Evolutionary conservation across 2,888 invertebrate genomes (phyloP).

Genomic region (Teinopalpus imperialis): DNA sequence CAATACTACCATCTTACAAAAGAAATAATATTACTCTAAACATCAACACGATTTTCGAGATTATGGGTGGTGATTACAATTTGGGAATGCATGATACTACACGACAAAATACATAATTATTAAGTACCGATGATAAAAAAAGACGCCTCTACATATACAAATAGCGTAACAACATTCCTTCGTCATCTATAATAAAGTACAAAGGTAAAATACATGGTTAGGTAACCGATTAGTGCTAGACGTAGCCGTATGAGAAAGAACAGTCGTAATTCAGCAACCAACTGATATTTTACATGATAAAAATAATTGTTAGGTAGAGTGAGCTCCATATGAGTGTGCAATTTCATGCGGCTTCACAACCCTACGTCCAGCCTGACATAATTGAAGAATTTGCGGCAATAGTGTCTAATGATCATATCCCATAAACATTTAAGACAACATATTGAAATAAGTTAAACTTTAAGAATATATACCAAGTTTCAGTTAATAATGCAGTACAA

Average conservation of each 20-base stretch:
- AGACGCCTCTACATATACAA: conserved; percentile 63
- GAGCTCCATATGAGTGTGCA: conserved; percentile 29
- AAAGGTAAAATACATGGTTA: conserved; percentile 56
- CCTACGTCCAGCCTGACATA: conserved; percentile 1
- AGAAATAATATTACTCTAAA: conserved; percentile 75
- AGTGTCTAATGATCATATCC: conserved; percentile 5
- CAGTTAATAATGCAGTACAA: too few relatives aligned
- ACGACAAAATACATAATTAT: conserved; percentile 73
- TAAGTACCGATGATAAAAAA: conserved; percentile 76
- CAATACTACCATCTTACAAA: conserved; percentile 69
- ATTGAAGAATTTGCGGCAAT: not conserved
- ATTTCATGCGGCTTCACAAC: conserved; percentile 16
- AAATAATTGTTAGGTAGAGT: conserved; percentile 51
- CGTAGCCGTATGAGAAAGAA: conserved; percentile 28
- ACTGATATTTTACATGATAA: conserved; percentile 72
- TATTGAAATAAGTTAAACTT: too few relatives aligned
- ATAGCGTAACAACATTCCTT: conserved; percentile 56
- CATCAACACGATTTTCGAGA: conserved; percentile 71
- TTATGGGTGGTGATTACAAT: conserved; percentile 72
- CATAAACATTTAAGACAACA: too few relatives aligned
- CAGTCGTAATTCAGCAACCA: conserved; percentile 35
- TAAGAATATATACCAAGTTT: too few relatives aligned
- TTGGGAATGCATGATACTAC: conserved; percentile 78
- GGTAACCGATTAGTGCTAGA: conserved; percentile 31
- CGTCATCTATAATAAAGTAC: conserved; percentile 54